These are phyloP conservation scores for Notodonta ziczac DNA, from an alignment of 2,888 invertebrate genomes.

Conservation along the genomic window DNA sequence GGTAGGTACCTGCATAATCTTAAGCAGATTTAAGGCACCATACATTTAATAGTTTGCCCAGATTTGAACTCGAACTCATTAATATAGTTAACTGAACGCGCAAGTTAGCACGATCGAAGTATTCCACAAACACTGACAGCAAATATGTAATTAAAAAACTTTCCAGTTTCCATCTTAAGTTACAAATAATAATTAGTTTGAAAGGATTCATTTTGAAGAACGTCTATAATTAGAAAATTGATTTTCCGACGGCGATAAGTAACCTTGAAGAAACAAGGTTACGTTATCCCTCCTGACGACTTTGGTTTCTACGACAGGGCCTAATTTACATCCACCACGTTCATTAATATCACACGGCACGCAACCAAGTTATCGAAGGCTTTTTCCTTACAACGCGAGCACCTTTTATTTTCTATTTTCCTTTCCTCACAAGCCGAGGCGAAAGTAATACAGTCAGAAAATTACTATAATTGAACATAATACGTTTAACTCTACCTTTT, in stretches of 20 bases:
- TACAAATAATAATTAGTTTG: conserved; percentile 30
- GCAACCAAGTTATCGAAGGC: conserved; percentile 53
- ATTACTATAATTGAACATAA: conserved; percentile 36
- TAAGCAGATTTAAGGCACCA: not conserved
- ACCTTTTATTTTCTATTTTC: conserved; percentile 36
- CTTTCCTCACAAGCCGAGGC: conserved; percentile 23
- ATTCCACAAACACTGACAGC: conserved; percentile 22
- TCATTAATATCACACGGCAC: conserved; percentile 52
- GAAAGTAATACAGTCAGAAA: conserved; percentile 31
- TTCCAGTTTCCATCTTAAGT: conserved; percentile 20
- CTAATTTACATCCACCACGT: conserved; percentile 54
- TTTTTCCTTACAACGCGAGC: conserved; percentile 44
- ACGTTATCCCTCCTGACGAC: conserved; percentile 42
- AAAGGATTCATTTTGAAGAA: conserved; percentile 8
- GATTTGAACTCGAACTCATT: not conserved
- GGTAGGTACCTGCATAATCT: too few relatives aligned
- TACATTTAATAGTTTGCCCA: not conserved
- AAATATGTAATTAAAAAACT: conserved; percentile 34
- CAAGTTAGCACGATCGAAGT: not conserved
- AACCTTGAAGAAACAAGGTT: conserved; percentile 46
- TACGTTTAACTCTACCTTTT: conserved; percentile 36
- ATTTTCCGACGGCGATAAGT: not conserved
- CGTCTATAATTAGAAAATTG: conserved; percentile 4
- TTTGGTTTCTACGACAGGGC: conserved; percentile 48
- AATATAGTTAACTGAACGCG: not conserved